phyloP scores from a whole-genome alignment of 2,113 vertebrate genomes.

The Mustelus asterias region DNA sequence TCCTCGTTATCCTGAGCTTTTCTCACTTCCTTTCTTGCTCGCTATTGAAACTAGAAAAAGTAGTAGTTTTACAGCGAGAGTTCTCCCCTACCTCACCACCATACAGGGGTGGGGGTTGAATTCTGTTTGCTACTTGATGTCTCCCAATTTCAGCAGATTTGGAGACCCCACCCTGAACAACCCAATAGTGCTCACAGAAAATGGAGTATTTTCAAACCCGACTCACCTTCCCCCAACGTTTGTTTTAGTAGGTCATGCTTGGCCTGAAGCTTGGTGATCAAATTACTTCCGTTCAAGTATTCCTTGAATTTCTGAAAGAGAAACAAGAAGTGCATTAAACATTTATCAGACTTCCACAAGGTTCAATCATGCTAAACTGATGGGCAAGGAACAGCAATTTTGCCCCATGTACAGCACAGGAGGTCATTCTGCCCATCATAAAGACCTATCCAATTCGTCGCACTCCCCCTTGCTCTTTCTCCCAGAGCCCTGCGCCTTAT shows the following conservation, averaged over 20 bases:
- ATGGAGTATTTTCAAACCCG: not conserved
- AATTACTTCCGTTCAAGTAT: constrained; percentile 93
- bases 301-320: constrained; percentile 88
- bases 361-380: not conserved
- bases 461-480: not conserved
- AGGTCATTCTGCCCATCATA: not conserved
- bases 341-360: not conserved
- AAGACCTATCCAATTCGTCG: not conserved
- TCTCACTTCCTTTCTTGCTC: not conserved
- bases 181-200: not conserved
- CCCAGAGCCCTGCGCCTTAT: not conserved
- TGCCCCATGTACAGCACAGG: not conserved
- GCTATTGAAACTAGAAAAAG: not conserved
- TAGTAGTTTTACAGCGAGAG: not conserved
- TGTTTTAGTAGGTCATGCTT: constrained; percentile 96
- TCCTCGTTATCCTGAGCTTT: not conserved
- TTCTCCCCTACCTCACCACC: not conserved
- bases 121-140: not conserved
- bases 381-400: not conserved
- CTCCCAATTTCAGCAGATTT: not conserved
- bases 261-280: constrained; percentile 94
- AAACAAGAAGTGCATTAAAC: constrained; percentile 37
- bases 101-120: not conserved
- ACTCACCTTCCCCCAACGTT: constrained; percentile 87
- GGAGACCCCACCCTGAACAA: not conserved